Percentiles rank a stretch among this genome's conserved stretches.
phyloP scores from a whole-genome alignment of 2,888 invertebrate species.

The Darwinula stevensoni region DNA sequence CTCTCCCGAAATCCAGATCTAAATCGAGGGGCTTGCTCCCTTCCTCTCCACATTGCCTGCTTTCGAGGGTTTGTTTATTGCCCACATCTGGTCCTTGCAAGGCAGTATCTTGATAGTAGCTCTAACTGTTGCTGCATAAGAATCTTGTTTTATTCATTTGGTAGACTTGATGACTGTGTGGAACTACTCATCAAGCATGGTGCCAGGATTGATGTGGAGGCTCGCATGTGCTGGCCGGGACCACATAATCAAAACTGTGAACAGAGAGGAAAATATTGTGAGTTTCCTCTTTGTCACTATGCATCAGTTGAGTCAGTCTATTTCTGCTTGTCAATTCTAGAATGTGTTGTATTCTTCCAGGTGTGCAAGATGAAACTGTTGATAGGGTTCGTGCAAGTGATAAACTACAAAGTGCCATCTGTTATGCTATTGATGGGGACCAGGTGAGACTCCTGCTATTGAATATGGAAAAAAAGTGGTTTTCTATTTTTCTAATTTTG shows the following conservation, averaged over 20 bases:
- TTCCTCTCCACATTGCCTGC: slow-evolving; percentile 41
- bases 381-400: too few relatives aligned
- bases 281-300: too few relatives aligned
- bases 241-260: slow-evolving; percentile 37
- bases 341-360: slow-evolving; percentile 8
- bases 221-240: slow-evolving; percentile 42
- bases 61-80: slow-evolving; percentile 24
- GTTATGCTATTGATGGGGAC: slow-evolving; percentile 39
- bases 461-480: slow-evolving; percentile 6
- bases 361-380: slow-evolving; percentile 10
- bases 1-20: slow-evolving; percentile 29
- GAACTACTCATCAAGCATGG: slow-evolving; percentile 34
- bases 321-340: too few relatives aligned
- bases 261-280: slow-evolving; percentile 30
- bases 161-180: slow-evolving; percentile 32
- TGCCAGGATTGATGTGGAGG: slow-evolving; percentile 34
- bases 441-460: slow-evolving; percentile 19
- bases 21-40: slow-evolving; percentile 36
- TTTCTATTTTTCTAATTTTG: slow-evolving; percentile 8
- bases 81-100: too few relatives aligned
- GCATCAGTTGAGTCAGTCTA: too few relatives aligned
- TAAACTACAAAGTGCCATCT: slow-evolving; percentile 34
- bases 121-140: neutral
- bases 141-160: neutral
- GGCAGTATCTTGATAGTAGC: too few relatives aligned